Conservation (phyloP, 2,797 vertebrate species). For the Spheniscus humboldti region DNA sequence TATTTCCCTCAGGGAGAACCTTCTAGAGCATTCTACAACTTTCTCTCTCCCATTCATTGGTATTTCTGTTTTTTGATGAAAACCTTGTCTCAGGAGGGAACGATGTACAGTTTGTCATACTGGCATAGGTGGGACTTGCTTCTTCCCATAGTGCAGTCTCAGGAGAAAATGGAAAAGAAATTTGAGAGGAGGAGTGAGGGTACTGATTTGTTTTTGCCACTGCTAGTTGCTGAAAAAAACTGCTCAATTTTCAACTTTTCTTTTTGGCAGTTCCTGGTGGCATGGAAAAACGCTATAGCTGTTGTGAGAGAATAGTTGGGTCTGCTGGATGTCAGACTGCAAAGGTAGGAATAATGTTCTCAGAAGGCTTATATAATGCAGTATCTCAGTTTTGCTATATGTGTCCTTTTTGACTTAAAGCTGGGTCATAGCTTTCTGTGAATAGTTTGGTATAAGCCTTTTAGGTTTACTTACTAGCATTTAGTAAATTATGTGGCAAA, state of each 20-base stretch:
- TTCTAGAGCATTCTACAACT: neutral
- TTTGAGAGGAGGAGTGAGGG: neutral
- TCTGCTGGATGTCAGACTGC: slow-evolving; percentile 80
- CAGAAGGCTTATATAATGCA: neutral
- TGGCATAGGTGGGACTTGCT: neutral
- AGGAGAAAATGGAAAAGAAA: neutral
- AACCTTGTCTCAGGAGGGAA: neutral
- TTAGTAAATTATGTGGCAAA: neutral
- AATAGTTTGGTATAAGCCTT: neutral
- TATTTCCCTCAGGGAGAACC: neutral
- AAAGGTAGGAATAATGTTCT: slow-evolving; percentile 68
- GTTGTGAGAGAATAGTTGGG: slow-evolving; percentile 81
- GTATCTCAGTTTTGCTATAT: neutral
- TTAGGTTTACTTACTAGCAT: neutral
- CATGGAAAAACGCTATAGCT: slow-evolving; percentile 80
- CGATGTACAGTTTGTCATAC: neutral
- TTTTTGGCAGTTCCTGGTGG: slow-evolving; percentile 76
- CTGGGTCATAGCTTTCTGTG: neutral
- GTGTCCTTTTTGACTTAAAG: neutral
- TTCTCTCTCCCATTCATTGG: neutral
- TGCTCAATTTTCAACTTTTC: neutral
- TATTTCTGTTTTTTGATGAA: neutral
- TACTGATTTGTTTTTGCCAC: neutral
- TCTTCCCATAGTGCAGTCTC: neutral
- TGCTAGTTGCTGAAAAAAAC: neutral